phyloP scores from a whole-genome alignment of 2,113 vertebrate species.

The Solea solea region DNA sequence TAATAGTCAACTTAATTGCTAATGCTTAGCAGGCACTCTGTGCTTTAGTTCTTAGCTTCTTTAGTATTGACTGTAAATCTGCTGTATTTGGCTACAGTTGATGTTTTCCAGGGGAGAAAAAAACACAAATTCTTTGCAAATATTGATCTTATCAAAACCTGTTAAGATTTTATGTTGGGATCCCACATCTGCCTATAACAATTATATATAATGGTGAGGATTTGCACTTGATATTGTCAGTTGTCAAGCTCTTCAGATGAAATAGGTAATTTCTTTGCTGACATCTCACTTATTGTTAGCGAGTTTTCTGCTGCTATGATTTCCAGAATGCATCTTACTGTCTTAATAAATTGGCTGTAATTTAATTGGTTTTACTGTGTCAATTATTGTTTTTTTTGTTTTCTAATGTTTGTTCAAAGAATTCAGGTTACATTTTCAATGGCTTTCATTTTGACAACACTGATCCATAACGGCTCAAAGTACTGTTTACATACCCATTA shows the following conservation, averaged over 20 bases:
- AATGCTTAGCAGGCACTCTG: slow-evolving; percentile 50
- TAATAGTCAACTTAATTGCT: slow-evolving; percentile 51
- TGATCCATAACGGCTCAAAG: too few relatives aligned
- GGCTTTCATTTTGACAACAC: too few relatives aligned
- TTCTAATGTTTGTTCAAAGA: too few relatives aligned
- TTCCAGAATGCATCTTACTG: background rate
- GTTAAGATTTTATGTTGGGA: background rate
- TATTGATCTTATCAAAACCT: background rate
- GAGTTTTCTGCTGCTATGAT: background rate
- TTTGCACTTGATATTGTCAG: background rate
- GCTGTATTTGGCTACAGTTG: slow-evolving; percentile 7
- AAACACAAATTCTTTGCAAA: background rate
- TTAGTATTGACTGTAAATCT: slow-evolving; percentile 23
- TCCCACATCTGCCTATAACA: background rate
- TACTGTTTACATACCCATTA: too few relatives aligned
- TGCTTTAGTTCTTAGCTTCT: slow-evolving; percentile 32
- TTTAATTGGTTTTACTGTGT: too few relatives aligned
- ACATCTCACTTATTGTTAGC: too few relatives aligned
- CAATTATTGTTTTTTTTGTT: too few relatives aligned
- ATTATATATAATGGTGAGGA: background rate
- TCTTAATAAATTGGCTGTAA: too few relatives aligned
- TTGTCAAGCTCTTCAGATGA: too few relatives aligned
- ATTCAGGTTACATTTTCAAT: too few relatives aligned
- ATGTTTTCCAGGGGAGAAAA: too few relatives aligned
- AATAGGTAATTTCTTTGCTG: too few relatives aligned